Evolutionary conservation across 2,888 invertebrate species (phyloP), one percentile per base, ranked within the genome.

Genomic region (Ommatoiulus sabulosus): DNA sequence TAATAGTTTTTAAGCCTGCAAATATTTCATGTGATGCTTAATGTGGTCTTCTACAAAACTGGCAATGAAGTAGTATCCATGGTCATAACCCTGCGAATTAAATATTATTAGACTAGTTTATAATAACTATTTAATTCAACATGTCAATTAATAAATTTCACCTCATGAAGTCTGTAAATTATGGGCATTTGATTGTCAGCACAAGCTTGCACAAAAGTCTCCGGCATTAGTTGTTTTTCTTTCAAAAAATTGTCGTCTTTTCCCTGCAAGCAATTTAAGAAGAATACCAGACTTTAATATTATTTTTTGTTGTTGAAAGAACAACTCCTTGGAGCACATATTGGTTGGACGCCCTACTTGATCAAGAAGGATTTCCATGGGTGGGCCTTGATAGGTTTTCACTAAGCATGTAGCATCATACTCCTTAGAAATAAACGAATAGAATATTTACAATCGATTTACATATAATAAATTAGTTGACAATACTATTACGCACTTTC

Each of bases 1-100:
- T 20, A n/a, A 15, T 0, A 1, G 3, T 20, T 15, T 85, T 86
- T 87, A 52, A 48, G 24, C 17, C 20, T 85, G 85, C 84, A 88
- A 84, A 84, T 88, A 88, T 63, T 89, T 52, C 57, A 96, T 95
- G 93, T 99, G 99, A 93, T 97, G 97, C 89, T 95, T 95, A 89
- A 99, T 95, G 92, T 99, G 99, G 92, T 99, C 98, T 84, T 95
- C 96, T 88, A 99, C 95, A 92, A 97, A 99, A 0, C 97, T 95
- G 0, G 98, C 94, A 90, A 99, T 96, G 92, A 97, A 98, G 92
- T 95, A 99, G 92, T 99, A 99, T 86, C 97, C 96, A 93, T 99
- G 99, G 92, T 99, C 98, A 92, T 99, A 99, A 20, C 96, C 97
- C 90, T 96, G 95, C 94, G 17, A 84, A 88, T 84, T 3, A 17